Base-by-base conservation (phyloP, 1,140 invertebrate species). In the Saccostrea cuccullata region DNA sequence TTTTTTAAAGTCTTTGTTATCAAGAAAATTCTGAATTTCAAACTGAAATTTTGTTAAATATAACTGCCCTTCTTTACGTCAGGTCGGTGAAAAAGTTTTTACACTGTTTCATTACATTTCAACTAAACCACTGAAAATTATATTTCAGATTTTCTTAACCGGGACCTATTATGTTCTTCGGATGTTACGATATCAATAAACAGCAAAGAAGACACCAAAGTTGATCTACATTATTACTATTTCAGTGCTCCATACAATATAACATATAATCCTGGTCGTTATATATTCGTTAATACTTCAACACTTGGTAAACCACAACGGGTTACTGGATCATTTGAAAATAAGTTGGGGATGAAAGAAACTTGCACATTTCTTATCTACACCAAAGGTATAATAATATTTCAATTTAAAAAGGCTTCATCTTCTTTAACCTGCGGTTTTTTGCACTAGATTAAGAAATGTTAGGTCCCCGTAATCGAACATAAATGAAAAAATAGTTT, bases 301-400 rank as follows among this genome's bases (percentile, higher is more conserved):
- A 77, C 70, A 13, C 70, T 77, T 77, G 26, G 4, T 77, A 13
- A 15, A 30, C 70, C 70, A 77, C 70, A 36, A 3, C 70, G 30
- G 26, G 70, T 77, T 17, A 77, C 13, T 0, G 70, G 3, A 30
- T 36, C 70, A 30, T 11, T 30, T 5, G 11, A 77, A 5, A 36
- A 15, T 64, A 67, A 26, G 26, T 88, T 55, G 83, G 89, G 89
- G 6, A 86, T 83, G 64, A 13, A 86, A 36, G 55, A 70, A 23
- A 55, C 60, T 26, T 90, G 89, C 85, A 67, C 87, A n/a, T 90
- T 88, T 58, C 30, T 88, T 17, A 82, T 90, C 20, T 77, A 88
- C 9, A 88, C 88, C 47, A 77, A 26, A 85, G 85, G 89, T 90
- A 73, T 84, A 73, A 40, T 6, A 36, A 55, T 9, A n/a, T 15